Base-by-base conservation (phyloP, 2,888 invertebrate species). In the Rhagium mordax region DNA sequence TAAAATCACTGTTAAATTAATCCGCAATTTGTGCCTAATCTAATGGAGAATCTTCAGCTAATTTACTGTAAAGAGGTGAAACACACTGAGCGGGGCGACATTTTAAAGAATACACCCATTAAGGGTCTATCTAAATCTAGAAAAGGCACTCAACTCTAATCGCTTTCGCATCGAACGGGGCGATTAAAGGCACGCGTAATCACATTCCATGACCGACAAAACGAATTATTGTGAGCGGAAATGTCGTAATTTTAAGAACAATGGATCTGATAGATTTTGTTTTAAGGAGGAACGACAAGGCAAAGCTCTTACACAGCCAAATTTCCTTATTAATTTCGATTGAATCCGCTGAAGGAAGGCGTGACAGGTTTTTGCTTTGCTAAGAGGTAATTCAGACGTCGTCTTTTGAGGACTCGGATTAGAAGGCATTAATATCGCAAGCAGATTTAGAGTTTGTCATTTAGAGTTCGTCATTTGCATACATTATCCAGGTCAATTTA, bases 221-320 rank as follows among this genome's bases (percentile, higher is more conserved):
- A 65, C 49, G 64, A 65, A 51, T 66, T 66, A 66, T 53, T 27
- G 66, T 55, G 53, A 57, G 15, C 67, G 67, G 67, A 67, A 67
- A 47, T 65, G 65, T 53, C 67, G 67, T 67, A 33, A 67, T 67
- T 67, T 29, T 47, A 55, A 57, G 57, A 57, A 67, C 55, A 55
- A 67, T 57, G 33, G 67, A 20, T 21, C 67, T 15, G 47, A 47
- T 67, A 57, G 57, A 57, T 67, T 67, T 51, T 51, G 67, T 67
- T 67, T 55, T 67, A 67, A 67, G 24, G 57, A 55, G 55, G 67
- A 67, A 41, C 47, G 47, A 47, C 67, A 47, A 53, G 67, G 67
- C 57, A 47, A 57, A 67, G 67, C 57, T 33, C 24, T 55, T 41
- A 18, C 55, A 33, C 47, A 10, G 55, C 47, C 66, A 24, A 57